phyloP scores from a whole-genome alignment of 2,113 vertebrate genomes.

The Hydrochoerus hydrochaeris region DNA sequence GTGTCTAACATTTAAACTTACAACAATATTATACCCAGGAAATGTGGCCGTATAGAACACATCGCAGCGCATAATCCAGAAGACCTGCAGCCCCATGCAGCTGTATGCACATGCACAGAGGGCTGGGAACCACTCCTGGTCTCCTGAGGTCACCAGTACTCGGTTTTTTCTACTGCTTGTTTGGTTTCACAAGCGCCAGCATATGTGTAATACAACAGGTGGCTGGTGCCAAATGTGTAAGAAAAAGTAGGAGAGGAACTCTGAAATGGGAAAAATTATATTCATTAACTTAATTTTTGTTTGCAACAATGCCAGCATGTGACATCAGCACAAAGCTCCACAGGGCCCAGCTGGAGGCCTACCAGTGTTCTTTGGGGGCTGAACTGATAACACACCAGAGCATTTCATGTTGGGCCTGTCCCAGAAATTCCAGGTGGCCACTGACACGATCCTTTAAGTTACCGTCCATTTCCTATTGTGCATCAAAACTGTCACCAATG shows the following conservation, averaged over 20 bases:
- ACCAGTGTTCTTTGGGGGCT: constrained; percentile 31
- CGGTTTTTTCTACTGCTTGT: constrained; percentile 2
- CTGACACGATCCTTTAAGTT: constrained; percentile 62
- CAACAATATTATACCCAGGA: constrained; percentile 9
- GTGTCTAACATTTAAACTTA: not conserved
- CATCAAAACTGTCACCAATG: constrained; percentile 57
- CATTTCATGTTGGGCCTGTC: constrained; percentile 42
- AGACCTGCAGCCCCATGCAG: not conserved
- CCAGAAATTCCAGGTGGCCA: constrained; percentile 70
- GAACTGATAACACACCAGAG: constrained; percentile 34
- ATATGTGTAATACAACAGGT: constrained; percentile 37
- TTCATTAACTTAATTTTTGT: constrained; percentile 68
- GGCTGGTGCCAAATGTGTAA: constrained; percentile 39
- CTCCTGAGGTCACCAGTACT: not conserved
- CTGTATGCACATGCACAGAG: not conserved
- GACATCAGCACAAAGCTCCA: constrained; percentile 33
- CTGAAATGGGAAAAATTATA: constrained; percentile 61
- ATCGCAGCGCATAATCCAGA: not conserved
- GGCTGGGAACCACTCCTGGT: not conserved
- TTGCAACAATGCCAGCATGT: constrained; percentile 44
- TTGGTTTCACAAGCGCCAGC: constrained; percentile 27
- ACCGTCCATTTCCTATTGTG: constrained; percentile 63
- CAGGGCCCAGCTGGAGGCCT: constrained; percentile 49
- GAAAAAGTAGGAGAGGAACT: constrained; percentile 62
- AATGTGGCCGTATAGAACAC: not conserved